Percentiles rank a stretch among this genome's conserved stretches.
These are phyloP conservation scores for Lethrus apterus DNA, from an alignment of 1,140 invertebrate species.

Conservation along the genomic window DNA sequence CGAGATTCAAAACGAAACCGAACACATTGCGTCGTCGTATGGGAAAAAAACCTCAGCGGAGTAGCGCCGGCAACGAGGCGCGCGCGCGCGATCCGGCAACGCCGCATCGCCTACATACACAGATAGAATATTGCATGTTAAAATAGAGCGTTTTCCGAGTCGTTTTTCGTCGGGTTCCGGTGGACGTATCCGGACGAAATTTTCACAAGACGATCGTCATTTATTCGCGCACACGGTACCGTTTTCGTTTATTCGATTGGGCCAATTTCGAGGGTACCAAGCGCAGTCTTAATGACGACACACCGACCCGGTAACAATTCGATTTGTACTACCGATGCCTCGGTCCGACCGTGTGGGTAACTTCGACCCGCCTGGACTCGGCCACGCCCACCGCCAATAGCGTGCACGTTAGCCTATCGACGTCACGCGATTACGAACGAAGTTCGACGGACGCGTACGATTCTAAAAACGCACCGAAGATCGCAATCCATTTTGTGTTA, in stretches of 20 bases:
- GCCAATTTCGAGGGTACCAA: constrained; percentile 18
- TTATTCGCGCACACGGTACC: constrained; percentile 17
- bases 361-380: constrained; percentile 34
- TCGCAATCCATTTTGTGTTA: constrained; percentile 38
- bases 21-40: constrained; percentile 32
- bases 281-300: constrained; percentile 21
- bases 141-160: constrained; percentile 30
- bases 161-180: constrained; percentile 24
- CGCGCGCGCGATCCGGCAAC: constrained; percentile 20
- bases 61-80: constrained; percentile 21
- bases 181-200: constrained; percentile 25
- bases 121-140: constrained; percentile 35
- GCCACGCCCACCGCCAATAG: constrained; percentile 38
- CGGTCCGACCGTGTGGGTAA: constrained; percentile 22
- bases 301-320: constrained; percentile 28
- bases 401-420: constrained; percentile 25
- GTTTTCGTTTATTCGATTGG: constrained; percentile 23
- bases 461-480: constrained; percentile 20
- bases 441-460: constrained; percentile 13
- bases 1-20: constrained; percentile 29
- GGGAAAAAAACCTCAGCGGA: too few species aligned
- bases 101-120: constrained; percentile 38
- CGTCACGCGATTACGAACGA: constrained; percentile 34
- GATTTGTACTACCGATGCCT: constrained; percentile 29
- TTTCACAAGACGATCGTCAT: constrained; percentile 21